phyloP scores from a whole-genome alignment of 2,888 invertebrate genomes.

The Ellobium chinense region DNA sequence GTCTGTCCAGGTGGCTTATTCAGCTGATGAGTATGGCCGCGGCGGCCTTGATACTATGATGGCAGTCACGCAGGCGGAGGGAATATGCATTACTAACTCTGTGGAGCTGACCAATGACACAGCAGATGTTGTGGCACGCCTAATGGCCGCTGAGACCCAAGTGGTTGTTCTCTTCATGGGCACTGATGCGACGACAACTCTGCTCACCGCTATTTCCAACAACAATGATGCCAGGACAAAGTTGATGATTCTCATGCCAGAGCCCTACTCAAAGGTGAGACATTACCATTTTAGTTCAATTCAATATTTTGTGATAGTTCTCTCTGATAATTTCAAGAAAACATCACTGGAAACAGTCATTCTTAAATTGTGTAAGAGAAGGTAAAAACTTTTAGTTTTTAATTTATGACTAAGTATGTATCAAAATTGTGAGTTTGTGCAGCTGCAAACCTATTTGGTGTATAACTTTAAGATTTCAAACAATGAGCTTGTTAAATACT shows the following conservation, averaged over 20 bases:
- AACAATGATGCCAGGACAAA: slow-evolving; percentile 30
- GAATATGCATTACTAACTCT: slow-evolving; percentile 63
- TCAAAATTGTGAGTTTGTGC: no score
- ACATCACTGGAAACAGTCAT: no score
- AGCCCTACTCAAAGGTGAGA: slow-evolving; percentile 17
- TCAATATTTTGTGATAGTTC: no score
- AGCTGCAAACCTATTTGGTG: no score
- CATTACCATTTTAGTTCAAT: no score
- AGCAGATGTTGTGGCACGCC: slow-evolving; percentile 48
- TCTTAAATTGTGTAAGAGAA: no score
- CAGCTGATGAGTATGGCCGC: slow-evolving; percentile 61
- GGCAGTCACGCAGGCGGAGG: slow-evolving; percentile 60
- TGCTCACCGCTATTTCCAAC: slow-evolving; percentile 55
- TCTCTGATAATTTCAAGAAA: no score
- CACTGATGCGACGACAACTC: slow-evolving; percentile 50
- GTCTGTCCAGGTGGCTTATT: slow-evolving; percentile 64
- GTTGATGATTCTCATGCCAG: slow-evolving; percentile 28
- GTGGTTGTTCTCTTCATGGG: slow-evolving; percentile 66
- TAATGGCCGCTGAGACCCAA: slow-evolving; percentile 55
- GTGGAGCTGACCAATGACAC: slow-evolving; percentile 51
- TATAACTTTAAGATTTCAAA: no score
- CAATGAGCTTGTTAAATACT: no score
- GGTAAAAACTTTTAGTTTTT: no score
- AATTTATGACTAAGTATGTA: no score
- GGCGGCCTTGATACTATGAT: slow-evolving; percentile 58